Evolutionary conservation across 1,140 invertebrate species (phyloP).

Genomic region (Hyphantria cunea): DNA sequence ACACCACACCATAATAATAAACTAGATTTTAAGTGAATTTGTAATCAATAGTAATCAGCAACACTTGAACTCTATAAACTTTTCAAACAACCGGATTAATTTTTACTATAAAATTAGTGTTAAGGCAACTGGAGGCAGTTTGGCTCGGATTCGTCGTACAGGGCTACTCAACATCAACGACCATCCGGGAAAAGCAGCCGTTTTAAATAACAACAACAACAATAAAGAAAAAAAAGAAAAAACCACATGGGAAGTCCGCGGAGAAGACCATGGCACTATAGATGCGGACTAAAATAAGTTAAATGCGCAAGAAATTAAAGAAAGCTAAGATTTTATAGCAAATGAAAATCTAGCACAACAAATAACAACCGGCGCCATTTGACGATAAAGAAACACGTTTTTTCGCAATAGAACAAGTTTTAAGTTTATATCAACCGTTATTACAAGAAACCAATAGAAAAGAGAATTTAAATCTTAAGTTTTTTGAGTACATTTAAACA

Average conservation of each 20-base stretch:
- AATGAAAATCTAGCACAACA: conserved; percentile 71
- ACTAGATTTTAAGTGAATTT: conserved; percentile 75
- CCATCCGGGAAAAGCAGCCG: conserved; percentile 72
- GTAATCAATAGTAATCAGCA: conserved; percentile 78
- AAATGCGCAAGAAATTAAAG: conserved; percentile 76
- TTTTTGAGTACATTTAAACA: conserved; percentile 81
- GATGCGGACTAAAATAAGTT: conserved; percentile 67
- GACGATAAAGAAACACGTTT: conserved; percentile 81
- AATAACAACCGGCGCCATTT: conserved; percentile 76
- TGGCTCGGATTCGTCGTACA: conserved; percentile 71
- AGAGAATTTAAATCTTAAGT: conserved; percentile 78
- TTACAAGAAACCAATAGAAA: conserved; percentile 81
- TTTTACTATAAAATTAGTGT: conserved; percentile 72
- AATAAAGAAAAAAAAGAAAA: conserved; percentile 54
- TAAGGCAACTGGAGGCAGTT: conserved; percentile 76
- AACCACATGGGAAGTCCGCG: conserved; percentile 55
- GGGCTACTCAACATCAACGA: conserved; percentile 75
- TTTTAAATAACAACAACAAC: conserved; percentile 27
- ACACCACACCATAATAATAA: conserved; percentile 63
- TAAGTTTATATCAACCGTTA: conserved; percentile 81
- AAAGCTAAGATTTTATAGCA: conserved; percentile 74
- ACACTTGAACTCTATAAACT: conserved; percentile 77
- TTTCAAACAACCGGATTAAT: conserved; percentile 63
- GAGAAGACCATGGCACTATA: conserved; percentile 59
- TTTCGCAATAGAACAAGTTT: conserved; percentile 82